phyloP scores from a whole-genome alignment of 2,113 vertebrate species.

The Lonchura striata region DNA sequence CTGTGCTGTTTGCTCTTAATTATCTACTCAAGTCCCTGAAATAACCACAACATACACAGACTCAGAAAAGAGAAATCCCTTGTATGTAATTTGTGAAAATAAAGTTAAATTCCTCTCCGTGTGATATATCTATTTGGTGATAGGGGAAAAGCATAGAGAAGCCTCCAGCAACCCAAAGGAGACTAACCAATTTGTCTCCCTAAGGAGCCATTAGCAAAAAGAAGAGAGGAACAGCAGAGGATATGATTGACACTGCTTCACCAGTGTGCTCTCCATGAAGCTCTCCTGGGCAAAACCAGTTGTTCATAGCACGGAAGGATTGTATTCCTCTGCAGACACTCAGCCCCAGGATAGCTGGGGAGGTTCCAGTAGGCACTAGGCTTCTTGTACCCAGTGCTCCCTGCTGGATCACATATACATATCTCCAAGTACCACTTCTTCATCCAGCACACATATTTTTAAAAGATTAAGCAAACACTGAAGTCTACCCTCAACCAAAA shows the following conservation, averaged over 20 bases:
- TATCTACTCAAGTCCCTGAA: background rate
- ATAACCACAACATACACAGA: background rate
- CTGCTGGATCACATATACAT: background rate
- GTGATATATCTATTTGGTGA: background rate
- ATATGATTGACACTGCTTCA: background rate
- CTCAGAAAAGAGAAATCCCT: background rate
- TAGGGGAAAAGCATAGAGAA: background rate
- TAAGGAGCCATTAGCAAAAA: background rate
- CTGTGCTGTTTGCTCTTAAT: background rate
- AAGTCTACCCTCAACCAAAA: background rate
- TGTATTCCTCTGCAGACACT: background rate
- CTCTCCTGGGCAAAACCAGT: background rate
- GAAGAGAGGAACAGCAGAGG: background rate
- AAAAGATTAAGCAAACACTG: background rate
- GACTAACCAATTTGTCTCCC: background rate
- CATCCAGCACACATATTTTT: background rate
- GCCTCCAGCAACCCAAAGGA: background rate
- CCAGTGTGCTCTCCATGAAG: background rate
- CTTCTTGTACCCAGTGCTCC: background rate
- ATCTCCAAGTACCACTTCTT: background rate
- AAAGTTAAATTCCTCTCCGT: background rate
- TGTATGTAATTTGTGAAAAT: background rate
- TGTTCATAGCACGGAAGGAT: background rate
- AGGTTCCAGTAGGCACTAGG: background rate
- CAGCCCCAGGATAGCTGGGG: background rate